A percentile compares a stretch with the other conserved stretches of the same genome.
Evolutionary conservation across 2,888 invertebrate species (phyloP).

Genomic region (Hoplodrina ambigua): DNA sequence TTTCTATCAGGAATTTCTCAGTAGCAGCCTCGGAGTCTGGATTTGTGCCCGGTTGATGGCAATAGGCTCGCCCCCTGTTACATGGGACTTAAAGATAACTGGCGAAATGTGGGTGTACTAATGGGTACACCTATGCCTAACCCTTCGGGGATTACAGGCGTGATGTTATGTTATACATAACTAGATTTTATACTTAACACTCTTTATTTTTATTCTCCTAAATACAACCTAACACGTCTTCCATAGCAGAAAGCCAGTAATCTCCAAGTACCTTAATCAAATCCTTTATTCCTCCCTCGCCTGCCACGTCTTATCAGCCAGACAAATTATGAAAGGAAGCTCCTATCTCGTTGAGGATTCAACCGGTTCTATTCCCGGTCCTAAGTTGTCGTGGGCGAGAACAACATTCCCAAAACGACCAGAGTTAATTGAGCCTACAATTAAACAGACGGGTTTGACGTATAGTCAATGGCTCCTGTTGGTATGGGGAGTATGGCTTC

Average conservation of each 20-base stretch:
- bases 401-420: slow-evolving; percentile 78
- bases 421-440: slow-evolving; percentile 66
- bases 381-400: slow-evolving; percentile 74
- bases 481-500: slow-evolving; percentile 12
- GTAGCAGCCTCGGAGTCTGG: too few relatives aligned
- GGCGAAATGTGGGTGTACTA: too few relatives aligned
- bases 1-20: too few relatives aligned
- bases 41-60: too few relatives aligned
- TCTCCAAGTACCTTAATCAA: slow-evolving; percentile 20
- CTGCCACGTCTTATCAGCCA: slow-evolving; percentile 51
- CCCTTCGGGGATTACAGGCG: too few relatives aligned
- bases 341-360: slow-evolving; percentile 55
- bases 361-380: slow-evolving; percentile 79
- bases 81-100: too few relatives aligned
- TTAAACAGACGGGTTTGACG: slow-evolving; percentile 61
- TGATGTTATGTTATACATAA: too few relatives aligned
- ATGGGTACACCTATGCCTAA: too few relatives aligned
- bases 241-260: slow-evolving; percentile 7
- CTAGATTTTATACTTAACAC: not conserved
- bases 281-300: slow-evolving; percentile 27
- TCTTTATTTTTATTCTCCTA: not conserved
- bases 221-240: slow-evolving; percentile 5
- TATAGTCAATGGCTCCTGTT: slow-evolving; percentile 42
- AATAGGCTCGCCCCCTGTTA: too few relatives aligned
- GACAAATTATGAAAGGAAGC: slow-evolving; percentile 58